phyloP scores from a whole-genome alignment of 2,888 invertebrate genomes.

The Drosophila anomalata region DNA sequence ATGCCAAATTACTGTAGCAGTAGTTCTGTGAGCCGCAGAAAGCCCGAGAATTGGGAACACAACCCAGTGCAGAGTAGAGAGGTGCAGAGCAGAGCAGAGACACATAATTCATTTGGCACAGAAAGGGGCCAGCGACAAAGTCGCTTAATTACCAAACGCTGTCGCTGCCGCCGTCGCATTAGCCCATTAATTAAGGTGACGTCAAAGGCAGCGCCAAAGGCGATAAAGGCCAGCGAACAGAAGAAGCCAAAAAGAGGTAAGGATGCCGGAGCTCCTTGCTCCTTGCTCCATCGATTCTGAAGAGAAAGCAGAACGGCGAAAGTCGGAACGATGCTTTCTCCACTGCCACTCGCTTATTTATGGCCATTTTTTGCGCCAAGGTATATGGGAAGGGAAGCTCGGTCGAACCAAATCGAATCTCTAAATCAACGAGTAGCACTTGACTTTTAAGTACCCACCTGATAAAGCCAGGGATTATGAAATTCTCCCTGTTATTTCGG shows the following conservation, averaged over 20 bases:
- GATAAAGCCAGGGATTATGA: not conserved
- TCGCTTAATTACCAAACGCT: conserved; percentile 73
- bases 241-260: conserved; percentile 20
- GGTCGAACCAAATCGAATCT: conserved; percentile 23
- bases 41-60: conserved; percentile 3
- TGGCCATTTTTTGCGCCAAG: conserved; percentile 47
- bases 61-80: conserved; percentile 11
- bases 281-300: conserved; percentile 2
- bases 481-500: not conserved
- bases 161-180: conserved; percentile 64
- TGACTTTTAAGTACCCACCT: not conserved
- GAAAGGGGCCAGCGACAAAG: conserved; percentile 73
- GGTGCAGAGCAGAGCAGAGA: conserved; percentile 25
- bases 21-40: conserved; percentile 27
- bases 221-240: conserved; percentile 59
- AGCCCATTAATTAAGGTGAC: conserved; percentile 80
- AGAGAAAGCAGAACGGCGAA: conserved; percentile 39
- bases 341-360: conserved; percentile 68
- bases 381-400: conserved; percentile 31
- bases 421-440: conserved; percentile 19
- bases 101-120: conserved; percentile 76
- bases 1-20: conserved; percentile 67
- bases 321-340: conserved; percentile 40
- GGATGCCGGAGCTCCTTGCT: not conserved
- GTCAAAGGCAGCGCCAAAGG: conserved; percentile 73